Evolutionary conservation across 2,113 vertebrate genomes (phyloP), one percentile per base, ranked within the genome.

Genomic region (Chelonoidis abingdonii): DNA sequence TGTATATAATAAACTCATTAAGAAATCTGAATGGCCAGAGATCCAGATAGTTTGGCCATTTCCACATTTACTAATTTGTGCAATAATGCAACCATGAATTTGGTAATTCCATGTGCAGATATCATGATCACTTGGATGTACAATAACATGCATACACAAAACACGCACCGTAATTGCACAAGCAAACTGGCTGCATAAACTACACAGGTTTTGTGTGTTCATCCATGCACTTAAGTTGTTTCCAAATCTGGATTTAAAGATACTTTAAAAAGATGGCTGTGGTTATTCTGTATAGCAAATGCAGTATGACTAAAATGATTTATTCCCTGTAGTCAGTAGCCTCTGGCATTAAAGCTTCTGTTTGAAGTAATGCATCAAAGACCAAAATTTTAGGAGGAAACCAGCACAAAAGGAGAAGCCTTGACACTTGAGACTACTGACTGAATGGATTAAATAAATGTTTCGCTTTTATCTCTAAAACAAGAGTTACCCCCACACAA

Each of bases 101-200:
- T 3, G 29, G 29, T 62, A 86, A 52, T 12, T 52, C 27, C 22
- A 10, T 12, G 22, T 2, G 8, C 29, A 24, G 76, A 6, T 10
- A n/a, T n/a, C 6, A 22, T 6, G 6, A 8, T 56, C 47, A 0
- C 56, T 80, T 72, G 35, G 76, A 75, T 21, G 4, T 41, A n/a
- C 82, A 52, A 76, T 80, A 50, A 35, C 3, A 5, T 19, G 52
- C 65, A 8, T 11, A 49, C 12, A 6, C 7, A 2, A 4, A 0
- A 5, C 47, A 27, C 14, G 16, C 24, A 17, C 2, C 6, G 12
- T 27, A 59, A 13, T 1, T 75, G 49, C 54, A 78, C 47, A 62
- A 31, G 54, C 19, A 75, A 25, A 14, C 21, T 49, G 21, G 25
- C 49, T 65, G 2, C 1, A 1, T 6, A 1, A 29, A 38, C 29